These are phyloP conservation scores for Lacerta bilineata DNA, from an alignment of 2,797 vertebrate genomes.

Conservation along the genomic window DNA sequence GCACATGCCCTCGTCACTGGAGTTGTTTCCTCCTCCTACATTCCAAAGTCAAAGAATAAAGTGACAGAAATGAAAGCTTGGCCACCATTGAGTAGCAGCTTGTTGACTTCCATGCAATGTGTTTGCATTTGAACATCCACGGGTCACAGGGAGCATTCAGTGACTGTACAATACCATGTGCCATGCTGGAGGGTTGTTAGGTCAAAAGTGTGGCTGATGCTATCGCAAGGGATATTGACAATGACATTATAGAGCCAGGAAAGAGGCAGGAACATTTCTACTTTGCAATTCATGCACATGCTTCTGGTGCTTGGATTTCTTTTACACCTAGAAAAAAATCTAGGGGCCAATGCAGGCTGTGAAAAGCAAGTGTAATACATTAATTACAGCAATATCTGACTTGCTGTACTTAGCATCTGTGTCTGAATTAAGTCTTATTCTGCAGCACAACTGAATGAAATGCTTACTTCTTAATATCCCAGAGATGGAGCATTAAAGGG, in stretches of 20 bases:
- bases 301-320: too few relatives aligned
- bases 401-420: background rate
- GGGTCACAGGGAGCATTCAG: background rate
- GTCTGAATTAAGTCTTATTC: background rate
- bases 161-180: background rate
- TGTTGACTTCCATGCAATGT: constrained; percentile 28
- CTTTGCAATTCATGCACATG: background rate
- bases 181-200: background rate
- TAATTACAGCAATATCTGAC: background rate
- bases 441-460: background rate
- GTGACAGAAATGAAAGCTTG: constrained; percentile 29
- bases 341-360: background rate
- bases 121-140: background rate
- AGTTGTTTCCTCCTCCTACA: constrained; percentile 4
- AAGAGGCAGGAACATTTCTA: too few relatives aligned
- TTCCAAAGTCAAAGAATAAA: constrained; percentile 32
- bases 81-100: constrained; percentile 17
- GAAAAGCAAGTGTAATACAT: background rate
- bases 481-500: background rate
- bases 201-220: background rate
- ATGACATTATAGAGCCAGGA: background rate
- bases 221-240: background rate
- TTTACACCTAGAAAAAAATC: background rate
- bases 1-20: constrained; percentile 17
- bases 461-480: background rate